These are phyloP conservation scores for Ditula angustiorana DNA, from an alignment of 2,888 invertebrate genomes.

Conservation along the genomic window DNA sequence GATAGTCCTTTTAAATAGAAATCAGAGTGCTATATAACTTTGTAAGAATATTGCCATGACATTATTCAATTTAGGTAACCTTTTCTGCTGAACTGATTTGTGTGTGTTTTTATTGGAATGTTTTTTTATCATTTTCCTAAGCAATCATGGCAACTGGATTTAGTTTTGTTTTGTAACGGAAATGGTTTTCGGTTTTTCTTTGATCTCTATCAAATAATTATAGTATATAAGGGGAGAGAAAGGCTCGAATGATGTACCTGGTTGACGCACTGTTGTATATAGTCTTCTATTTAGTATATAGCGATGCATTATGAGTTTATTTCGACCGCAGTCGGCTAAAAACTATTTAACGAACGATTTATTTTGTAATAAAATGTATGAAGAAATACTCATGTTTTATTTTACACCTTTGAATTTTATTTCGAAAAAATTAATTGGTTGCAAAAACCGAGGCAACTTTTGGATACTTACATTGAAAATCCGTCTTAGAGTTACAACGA, in stretches of 20 bases:
- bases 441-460: no score
- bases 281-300: conserved; percentile 62
- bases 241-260: conserved; percentile 63
- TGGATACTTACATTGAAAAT: no score
- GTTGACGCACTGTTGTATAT: conserved; percentile 72
- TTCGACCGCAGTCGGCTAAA: conserved; percentile 82
- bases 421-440: background rate
- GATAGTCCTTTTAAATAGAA: background rate
- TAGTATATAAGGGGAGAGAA: conserved; percentile 41
- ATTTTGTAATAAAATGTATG: conserved; percentile 76
- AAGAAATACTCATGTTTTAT: conserved; percentile 44
- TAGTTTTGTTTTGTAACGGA: conserved; percentile 33
- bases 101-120: background rate
- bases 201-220: conserved; percentile 64
- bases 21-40: background rate
- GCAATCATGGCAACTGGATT: background rate
- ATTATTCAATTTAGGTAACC: background rate
- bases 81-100: background rate
- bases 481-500: no score
- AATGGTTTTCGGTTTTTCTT: conserved; percentile 47
- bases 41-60: background rate
- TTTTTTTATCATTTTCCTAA: background rate
- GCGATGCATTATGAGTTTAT: conserved; percentile 67
- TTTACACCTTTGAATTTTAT: conserved; percentile 32
- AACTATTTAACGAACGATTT: conserved; percentile 66